Evolutionary conservation across 2,113 vertebrate genomes (phyloP), one percentile per base, ranked within the genome.

Genomic region (Chunga burmeisteri): DNA sequence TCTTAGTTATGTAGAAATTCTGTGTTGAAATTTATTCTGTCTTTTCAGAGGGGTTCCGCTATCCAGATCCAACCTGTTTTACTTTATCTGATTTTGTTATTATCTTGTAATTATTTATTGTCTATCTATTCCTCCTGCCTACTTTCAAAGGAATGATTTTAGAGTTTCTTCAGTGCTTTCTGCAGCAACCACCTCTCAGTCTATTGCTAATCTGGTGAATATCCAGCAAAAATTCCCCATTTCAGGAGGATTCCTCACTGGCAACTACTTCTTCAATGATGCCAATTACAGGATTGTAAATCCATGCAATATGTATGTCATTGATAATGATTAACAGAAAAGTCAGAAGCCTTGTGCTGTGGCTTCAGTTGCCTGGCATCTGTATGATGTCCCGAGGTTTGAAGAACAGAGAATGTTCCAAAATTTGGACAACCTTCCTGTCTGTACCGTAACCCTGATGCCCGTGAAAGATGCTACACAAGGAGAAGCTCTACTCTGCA

Each of bases 371-470:
- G 25, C 50, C 46, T 85, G 40, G 3, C 8, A 42, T 75, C 40
- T 50, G 7, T 36, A 10, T 70, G 27, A 29, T 70, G 17, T 53
- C 27, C 11, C 4, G 13, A 10, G 38, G 5, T 38, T 85, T 47
- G 83, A 71, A 53, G 38, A 82, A 75, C 3, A 63, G 19, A 50
- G 27, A 53, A 59, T 19, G 3, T 46, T 63, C 6, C 3, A 85
- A 79, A 62, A 59, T 72, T 38, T 59, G 19, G 8, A 34, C 40
- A 87, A 3, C 3, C 13, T 42, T 71, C 21, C 7, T 71, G 36
- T 23, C 18, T 74, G 16, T 74, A 46, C 46, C 0, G 0, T 62
- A 40, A 55, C 36, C 0, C 2, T 79, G 11, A 16, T 66, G 34
- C 34, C 36, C 40, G 22, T 62, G 49, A 44, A 82, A 59, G 70